Percentiles rank a stretch among this genome's conserved stretches.
phyloP scores from a whole-genome alignment of 2,797 vertebrate genomes.

The Manis crassicaudata region DNA sequence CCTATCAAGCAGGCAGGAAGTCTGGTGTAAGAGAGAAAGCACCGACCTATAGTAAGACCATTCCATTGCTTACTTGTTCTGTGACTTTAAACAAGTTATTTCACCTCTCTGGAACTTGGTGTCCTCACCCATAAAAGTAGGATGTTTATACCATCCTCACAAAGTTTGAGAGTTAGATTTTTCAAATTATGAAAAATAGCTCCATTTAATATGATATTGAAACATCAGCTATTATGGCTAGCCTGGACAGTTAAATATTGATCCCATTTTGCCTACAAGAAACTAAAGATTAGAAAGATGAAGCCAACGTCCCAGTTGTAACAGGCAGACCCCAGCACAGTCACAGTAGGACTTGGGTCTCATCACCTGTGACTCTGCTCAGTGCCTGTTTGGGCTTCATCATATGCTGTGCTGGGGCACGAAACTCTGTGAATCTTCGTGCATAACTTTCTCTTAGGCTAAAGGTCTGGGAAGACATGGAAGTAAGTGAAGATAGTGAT shows the following conservation, averaged over 20 bases:
- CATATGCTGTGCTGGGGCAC: neutral
- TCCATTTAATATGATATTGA: neutral
- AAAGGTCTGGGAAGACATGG: neutral
- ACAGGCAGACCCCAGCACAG: neutral
- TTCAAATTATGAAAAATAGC: neutral
- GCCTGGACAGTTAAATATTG: neutral
- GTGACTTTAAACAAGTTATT: neutral
- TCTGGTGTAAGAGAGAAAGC: neutral
- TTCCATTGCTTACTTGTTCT: neutral
- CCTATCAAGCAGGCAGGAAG: neutral
- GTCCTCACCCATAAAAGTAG: neutral
- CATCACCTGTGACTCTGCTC: neutral
- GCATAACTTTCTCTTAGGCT: neutral
- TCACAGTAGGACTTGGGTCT: neutral
- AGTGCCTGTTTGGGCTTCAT: neutral
- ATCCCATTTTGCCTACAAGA: neutral
- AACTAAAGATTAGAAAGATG: neutral
- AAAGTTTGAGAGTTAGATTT: neutral
- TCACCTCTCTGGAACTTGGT: neutral
- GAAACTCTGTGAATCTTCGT: neutral
- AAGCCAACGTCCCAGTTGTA: neutral
- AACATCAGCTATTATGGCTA: neutral
- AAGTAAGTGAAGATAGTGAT: neutral
- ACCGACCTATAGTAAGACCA: neutral
- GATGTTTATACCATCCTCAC: neutral